Conservation (phyloP, 2,113 vertebrate genomes). For the Dicaeum eximium region DNA sequence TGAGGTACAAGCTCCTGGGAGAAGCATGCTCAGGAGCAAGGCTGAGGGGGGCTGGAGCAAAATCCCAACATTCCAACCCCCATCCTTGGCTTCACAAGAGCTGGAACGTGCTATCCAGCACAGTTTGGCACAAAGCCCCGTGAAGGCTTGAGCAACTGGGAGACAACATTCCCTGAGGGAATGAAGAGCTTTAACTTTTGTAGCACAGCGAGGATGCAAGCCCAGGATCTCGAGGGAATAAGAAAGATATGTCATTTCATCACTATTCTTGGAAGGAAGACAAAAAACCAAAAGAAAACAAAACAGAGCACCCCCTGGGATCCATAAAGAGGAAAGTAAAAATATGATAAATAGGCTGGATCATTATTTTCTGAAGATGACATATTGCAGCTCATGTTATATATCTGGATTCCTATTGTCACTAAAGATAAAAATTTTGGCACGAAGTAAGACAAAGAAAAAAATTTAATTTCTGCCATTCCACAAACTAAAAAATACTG, state of each 20-base stretch:
- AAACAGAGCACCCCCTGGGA: conserved; percentile 43
- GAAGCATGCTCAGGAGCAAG: background rate
- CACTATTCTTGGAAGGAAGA: background rate
- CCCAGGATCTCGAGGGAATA: background rate
- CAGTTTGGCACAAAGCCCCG: background rate
- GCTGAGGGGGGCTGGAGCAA: background rate
- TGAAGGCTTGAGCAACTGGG: background rate
- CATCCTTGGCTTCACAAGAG: background rate
- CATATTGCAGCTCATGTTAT: conserved; percentile 9
- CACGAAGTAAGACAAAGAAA: background rate
- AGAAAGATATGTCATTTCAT: conserved; percentile 18
- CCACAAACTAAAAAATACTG: conserved; percentile 28
- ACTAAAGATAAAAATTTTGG: conserved; percentile 31
- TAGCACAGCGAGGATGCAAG: background rate
- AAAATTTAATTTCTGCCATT: conserved; percentile 30
- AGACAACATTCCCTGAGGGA: conserved; percentile 15
- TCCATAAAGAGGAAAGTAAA: conserved; percentile 35
- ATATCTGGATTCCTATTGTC: background rate
- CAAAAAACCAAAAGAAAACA: conserved; percentile 49
- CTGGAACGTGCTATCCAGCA: background rate
- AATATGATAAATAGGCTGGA: conserved; percentile 19
- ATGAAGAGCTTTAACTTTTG: background rate
- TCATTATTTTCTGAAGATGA: conserved; percentile 26
- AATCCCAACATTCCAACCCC: background rate
- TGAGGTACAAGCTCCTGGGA: background rate